Base-by-base conservation (phyloP, 2,113 vertebrate species). In the Cynoglossus semilaevis region DNA sequence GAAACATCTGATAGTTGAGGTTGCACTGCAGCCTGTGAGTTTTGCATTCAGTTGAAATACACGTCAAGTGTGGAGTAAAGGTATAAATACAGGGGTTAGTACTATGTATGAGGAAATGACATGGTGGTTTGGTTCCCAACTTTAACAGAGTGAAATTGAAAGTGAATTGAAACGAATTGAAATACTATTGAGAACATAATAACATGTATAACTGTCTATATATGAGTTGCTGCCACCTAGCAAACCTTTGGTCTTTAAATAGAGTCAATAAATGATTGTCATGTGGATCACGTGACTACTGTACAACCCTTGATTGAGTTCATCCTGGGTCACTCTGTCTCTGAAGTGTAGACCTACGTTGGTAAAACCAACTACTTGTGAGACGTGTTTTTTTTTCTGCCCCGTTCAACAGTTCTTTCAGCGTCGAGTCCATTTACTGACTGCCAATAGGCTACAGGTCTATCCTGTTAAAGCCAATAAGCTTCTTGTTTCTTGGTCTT, bases 381-480 rank as follows among this genome's bases (percentile, higher is more conserved):
- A 43, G 40, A 43, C 42, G 22, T 35, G 15, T 13, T 40, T 50
- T n/a, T 18, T 15, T 45, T 14, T n/a, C 22, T 48, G 1, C 12
- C 11, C 1, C 51, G 37, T 67, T 67, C 58, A 48, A 57, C 67
- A 46, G 50, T 62, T 74, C 61, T 50, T 69, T 78, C 48, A 64
- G 51, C 63, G 42, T 46, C 14, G 40, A 67, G 61, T 53, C 49
- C 9, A 35, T 76, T 72, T 65, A 34, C 60, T 35, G 47, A 46
- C 68, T 55, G 45, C 50, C 70, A 65, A 42, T 49, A 34, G 45
- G 50, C 42, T 61, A 51, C 63, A 65, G 58, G 54, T 72, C 56
- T 57, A 17, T 70, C 45, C 54, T 48, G 47, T 64, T 78, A 47
- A 77, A 87, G 51, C 68, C 76, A 78, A 70, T 70, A 66, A 70